Base-by-base conservation (phyloP, 2,888 invertebrate species). In the Diadegma fenestrale region DNA sequence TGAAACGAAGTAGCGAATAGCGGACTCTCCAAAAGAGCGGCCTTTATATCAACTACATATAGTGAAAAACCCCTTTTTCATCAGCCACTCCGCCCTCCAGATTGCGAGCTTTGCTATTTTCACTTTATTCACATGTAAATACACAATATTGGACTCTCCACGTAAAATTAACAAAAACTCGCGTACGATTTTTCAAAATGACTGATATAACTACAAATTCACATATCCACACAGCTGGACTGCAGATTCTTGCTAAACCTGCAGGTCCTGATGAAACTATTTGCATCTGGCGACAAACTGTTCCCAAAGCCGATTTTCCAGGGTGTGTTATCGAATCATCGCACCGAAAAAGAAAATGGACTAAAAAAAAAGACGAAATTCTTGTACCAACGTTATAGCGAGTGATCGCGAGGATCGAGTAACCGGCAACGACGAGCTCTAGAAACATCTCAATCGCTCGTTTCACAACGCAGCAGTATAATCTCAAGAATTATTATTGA, bases 21-120 rank as follows among this genome's bases (percentile, higher is more conserved):
- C 26, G 66, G 64, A 64, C 64, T 72, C 58, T 48, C 71, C 26
- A 58, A 77, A 77, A 72, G 68, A 61, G 58, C 61, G 63, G 66
- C 72, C 64, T 84, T 75, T 66, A 64, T 72, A 73, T 63, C 48
- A 51, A 54, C 77, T 48, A 68, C 45, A 71, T 45, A 37, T n/a
- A 58, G 26, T 37, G 69, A 48, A 45, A 37, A 43, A 43, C 12
- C 72, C 68, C 77, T 84, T 84, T 84, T 80, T 81, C 84, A 84
- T 81, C 84, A 77, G 48, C 63, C 43, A 61, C 72, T 72, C 82
- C 66, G 43, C 30, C 63, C 61, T 75, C 45, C 45, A 73, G 61
- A 83, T 68, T 79, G 68, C 51, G 37, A 73, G 68, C 68, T 51
- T 41, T 37, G 30, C 61, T 58, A 69, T 83, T 79, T 75, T 75